These are phyloP conservation scores for Pedionomus torquatus DNA, from an alignment of 2,113 vertebrate genomes.

Conservation along the genomic window DNA sequence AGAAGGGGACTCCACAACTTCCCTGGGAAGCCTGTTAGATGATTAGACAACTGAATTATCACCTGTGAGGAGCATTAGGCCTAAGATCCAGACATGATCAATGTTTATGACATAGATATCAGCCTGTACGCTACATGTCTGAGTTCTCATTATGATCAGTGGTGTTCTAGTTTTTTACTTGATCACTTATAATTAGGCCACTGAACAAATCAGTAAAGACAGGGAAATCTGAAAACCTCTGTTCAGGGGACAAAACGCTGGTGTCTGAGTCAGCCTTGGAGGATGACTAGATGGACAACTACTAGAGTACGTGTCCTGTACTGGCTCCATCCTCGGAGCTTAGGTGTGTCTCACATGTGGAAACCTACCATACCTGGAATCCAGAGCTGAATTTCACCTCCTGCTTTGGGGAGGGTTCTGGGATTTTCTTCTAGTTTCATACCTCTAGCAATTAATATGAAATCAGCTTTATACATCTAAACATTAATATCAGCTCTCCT, in stretches of 20 bases:
- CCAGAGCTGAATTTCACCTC: accelerated
- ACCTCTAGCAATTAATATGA: not conserved
- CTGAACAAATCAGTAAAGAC: not conserved
- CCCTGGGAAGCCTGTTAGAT: no score
- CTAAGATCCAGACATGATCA: not conserved
- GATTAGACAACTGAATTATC: not conserved
- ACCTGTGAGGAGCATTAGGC: not conserved
- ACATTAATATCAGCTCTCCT: not conserved
- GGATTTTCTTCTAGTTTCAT: not conserved
- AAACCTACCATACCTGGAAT: not conserved
- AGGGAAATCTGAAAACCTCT: not conserved
- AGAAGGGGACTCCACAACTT: no score
- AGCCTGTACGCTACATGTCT: accelerated
- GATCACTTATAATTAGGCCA: not conserved
- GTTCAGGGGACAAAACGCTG: not conserved
- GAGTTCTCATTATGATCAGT: not conserved
- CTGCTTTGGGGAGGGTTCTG: not conserved
- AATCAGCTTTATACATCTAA: not conserved
- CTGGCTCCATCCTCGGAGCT: not conserved
- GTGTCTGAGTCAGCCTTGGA: not conserved
- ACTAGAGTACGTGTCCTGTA: not conserved
- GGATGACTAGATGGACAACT: not conserved
- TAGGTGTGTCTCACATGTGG: not conserved
- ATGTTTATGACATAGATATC: not conserved
- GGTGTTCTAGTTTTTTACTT: not conserved